Conservation (phyloP, 2,113 vertebrate species). For the Mionectes macconnelli region DNA sequence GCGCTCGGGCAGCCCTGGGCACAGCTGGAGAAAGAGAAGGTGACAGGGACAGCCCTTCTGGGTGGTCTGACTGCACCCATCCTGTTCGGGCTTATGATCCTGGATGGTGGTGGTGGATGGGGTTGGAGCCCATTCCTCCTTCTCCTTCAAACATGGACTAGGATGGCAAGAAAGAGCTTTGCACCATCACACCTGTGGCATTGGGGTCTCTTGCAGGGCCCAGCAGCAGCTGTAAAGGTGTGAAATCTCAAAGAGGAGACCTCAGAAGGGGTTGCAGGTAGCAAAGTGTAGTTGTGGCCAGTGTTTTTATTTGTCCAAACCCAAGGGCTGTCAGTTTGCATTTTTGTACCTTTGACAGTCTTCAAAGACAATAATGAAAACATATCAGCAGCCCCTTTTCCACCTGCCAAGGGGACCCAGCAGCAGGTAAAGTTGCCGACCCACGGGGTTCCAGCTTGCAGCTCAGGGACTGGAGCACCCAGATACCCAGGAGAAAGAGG, state of each 20-base stretch:
- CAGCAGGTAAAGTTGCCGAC: background rate
- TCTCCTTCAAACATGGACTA: rapidly evolving
- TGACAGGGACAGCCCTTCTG: background rate
- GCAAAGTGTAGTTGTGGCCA: rapidly evolving
- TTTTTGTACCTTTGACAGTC: background rate
- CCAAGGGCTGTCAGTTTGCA: background rate
- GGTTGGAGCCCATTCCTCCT: background rate
- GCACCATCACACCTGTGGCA: background rate
- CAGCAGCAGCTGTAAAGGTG: background rate
- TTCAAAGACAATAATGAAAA: background rate
- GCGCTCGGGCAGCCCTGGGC: background rate
- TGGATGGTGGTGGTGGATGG: background rate
- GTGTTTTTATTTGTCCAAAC: background rate
- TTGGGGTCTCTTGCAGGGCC: rapidly evolving
- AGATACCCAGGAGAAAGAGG: background rate
- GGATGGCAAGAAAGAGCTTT: background rate
- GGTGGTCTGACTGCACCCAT: background rate
- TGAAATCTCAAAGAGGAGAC: background rate
- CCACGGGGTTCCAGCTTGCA: background rate
- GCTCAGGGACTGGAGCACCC: background rate
- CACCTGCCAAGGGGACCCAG: background rate
- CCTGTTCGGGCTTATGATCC: background rate
- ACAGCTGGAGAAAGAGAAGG: background rate
- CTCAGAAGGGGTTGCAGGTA: background rate
- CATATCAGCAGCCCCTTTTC: background rate